Base-by-base conservation (phyloP, 2,113 vertebrate species). In the Theristicus caerulescens region DNA sequence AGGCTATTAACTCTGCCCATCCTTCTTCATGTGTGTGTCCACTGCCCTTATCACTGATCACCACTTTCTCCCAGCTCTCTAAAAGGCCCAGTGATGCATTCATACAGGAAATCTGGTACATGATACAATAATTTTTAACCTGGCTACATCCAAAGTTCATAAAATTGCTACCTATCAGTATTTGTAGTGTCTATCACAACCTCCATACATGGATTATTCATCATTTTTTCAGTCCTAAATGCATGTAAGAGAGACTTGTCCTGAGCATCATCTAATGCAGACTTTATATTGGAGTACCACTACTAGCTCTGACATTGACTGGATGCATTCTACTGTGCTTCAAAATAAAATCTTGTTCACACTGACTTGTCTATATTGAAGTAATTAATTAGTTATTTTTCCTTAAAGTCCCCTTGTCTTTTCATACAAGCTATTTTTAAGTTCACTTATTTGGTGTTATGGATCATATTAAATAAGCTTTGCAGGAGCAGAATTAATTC, bases 401-500 rank as follows among this genome's bases (percentile, higher is more conserved):
- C 38, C 62, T 85, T 82, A n/a, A 79, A 85, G 42, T 42, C 32
- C 42, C 24, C 58, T 69, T 46, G 29, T 34, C 52, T 82, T 90
- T 85, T 76, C 79, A 88, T 67, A 67, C 8, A 93, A 87, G 52
- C 44, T 91, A 57, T 84, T 95, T 93, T 85, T 46, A 84, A 85
- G 51, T 81, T 93, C 64, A 40, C 20, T 89, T 91, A 89, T 82
- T 93, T 84, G 69, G 73, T 59, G 62, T 74, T 61, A 51, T 71
- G 65, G 38, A 74, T 94, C 57, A 74, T 34, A 16, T 62, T 87
- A 94, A 71, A 82, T 52, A 87, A 78, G 47, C 47, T 74, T 71
- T 49, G 38, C 46, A 58, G 36, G 31, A 81, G 27, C 21, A 93
- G 88, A 82, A 85, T 69, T 94, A 94, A 97, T 90, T 90, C 70